Conservation (phyloP, 35 echinoderm and acorn worm species). For the Strongylocentrotus purpuratus region DNA sequence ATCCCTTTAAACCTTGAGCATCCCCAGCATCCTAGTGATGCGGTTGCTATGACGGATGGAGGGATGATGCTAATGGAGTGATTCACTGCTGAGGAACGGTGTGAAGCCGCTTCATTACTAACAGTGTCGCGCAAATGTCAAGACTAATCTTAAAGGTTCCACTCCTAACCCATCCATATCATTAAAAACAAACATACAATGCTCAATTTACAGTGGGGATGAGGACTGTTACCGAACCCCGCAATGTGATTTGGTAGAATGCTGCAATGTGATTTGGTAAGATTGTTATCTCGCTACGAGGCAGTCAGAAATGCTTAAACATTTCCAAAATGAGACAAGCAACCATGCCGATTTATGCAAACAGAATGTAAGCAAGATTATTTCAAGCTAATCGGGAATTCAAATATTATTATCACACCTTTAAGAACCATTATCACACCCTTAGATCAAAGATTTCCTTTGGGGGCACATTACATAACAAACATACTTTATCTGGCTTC, state of each 20-base stretch:
- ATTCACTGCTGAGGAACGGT: slow-evolving; percentile 38
- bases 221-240: neutral
- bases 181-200: neutral
- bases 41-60: slow-evolving; percentile 48
- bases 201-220: neutral
- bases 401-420: neutral
- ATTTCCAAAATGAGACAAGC: neutral
- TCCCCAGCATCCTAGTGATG: slow-evolving; percentile 25
- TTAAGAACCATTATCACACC: neutral
- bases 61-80: slow-evolving; percentile 41
- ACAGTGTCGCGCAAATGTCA: slow-evolving; percentile 28
- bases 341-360: neutral
- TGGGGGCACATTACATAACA: slow-evolving; percentile 8
- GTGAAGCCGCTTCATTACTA: slow-evolving; percentile 42
- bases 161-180: neutral
- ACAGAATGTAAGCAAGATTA: neutral
- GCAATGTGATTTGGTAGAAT: neutral
- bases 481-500: neutral
- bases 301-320: neutral
- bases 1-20: slow-evolving; percentile 36
- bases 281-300: neutral
- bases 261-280: too few relatives aligned
- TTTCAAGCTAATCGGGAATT: neutral
- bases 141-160: slow-evolving; percentile 26
- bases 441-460: neutral